Conservation (phyloP, 2,113 vertebrate genomes). For the Rhagologus leucostigma region DNA sequence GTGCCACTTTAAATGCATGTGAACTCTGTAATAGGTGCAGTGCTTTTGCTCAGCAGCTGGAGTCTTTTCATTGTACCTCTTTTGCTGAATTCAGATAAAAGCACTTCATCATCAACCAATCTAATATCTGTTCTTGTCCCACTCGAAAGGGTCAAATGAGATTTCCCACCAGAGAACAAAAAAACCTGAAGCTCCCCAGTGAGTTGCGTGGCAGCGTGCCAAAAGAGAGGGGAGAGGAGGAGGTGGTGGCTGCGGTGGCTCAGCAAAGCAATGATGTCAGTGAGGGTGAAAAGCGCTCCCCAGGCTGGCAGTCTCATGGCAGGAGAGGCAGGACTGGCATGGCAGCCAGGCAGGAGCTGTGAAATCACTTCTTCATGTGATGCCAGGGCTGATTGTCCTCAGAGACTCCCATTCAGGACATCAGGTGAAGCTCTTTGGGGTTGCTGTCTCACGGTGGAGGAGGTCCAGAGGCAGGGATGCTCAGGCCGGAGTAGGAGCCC, state of each 20-base stretch:
- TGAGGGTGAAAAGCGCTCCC: not conserved
- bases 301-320: not conserved
- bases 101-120: conserved; percentile 33
- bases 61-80: conserved; percentile 28
- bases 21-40: conserved; percentile 26
- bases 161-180: conserved; percentile 50
- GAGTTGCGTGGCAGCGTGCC: not conserved
- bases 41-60: conserved; percentile 48
- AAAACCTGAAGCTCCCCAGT: not conserved
- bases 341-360: not conserved
- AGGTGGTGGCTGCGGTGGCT: not conserved
- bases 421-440: not conserved
- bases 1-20: conserved; percentile 45
- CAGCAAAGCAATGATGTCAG: not conserved
- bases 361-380: not conserved
- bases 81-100: conserved; percentile 56
- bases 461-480: not conserved
- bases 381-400: not conserved
- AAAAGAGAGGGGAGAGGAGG: not conserved
- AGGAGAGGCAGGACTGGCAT: not conserved
- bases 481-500: not conserved
- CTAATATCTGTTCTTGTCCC: conserved; percentile 51
- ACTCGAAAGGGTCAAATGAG: conserved; percentile 56
- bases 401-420: fast-evolving
- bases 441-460: not conserved